A percentile compares a stretch with the other conserved stretches of the same genome.
phyloP scores from a whole-genome alignment of 2,113 vertebrate species.

The Saccopteryx bilineata region DNA sequence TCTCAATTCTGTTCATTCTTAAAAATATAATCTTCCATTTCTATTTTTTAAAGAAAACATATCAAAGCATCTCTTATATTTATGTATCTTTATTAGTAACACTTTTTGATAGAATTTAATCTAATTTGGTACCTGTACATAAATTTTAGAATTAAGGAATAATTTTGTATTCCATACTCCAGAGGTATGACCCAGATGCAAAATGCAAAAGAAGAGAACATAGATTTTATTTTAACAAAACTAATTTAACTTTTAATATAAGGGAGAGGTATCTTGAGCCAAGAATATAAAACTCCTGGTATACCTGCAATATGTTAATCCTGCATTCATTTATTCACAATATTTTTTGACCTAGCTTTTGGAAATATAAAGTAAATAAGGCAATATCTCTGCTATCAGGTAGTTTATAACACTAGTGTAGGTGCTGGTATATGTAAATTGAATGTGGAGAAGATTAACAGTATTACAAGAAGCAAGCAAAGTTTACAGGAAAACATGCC shows the following conservation, averaged over 20 bases:
- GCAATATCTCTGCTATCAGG: not conserved
- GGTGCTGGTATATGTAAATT: not conserved
- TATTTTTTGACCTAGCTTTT: not conserved
- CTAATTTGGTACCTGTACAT: not conserved
- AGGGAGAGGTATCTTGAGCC: not conserved
- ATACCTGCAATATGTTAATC: not conserved
- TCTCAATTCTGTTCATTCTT: conserved; percentile 30
- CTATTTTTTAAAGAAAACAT: not conserved
- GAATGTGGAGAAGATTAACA: not conserved
- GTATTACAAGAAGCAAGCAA: not conserved
- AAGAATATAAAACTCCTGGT: not conserved
- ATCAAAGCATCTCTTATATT: not conserved
- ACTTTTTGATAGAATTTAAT: not conserved
- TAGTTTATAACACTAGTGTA: not conserved
- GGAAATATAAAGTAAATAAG: not conserved
- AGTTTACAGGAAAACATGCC: not conserved
- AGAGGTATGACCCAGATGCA: not conserved
- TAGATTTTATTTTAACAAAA: conserved; percentile 46
- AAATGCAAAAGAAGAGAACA: not conserved
- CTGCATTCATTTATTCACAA: not conserved
- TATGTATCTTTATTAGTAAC: not conserved
- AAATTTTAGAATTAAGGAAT: conserved; percentile 40
- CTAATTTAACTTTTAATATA: not conserved
- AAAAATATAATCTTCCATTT: conserved; percentile 28
- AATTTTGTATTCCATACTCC: not conserved